Conservation (phyloP, 2,113 vertebrate species). For the Pseudonaja textilis region DNA sequence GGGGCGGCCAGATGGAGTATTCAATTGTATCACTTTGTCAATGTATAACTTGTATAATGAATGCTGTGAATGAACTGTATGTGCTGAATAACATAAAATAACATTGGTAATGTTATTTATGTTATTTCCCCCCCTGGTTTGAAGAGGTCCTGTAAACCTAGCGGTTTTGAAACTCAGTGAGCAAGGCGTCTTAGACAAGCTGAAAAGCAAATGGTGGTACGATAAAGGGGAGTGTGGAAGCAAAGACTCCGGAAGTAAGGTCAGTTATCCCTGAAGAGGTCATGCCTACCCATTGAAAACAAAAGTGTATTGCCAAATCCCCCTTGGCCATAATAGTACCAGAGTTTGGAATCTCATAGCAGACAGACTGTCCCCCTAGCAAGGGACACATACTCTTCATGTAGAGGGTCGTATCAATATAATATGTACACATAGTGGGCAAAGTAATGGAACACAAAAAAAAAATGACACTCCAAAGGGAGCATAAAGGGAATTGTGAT, state of each 20-base stretch:
- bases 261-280: constrained; percentile 86
- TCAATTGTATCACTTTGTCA: constrained; percentile 91
- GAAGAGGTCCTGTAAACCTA: constrained; percentile 99
- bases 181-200: constrained; percentile 99
- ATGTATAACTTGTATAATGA: constrained; percentile 81
- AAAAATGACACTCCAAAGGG: not conserved
- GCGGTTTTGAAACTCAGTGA: constrained; percentile 99
- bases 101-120: constrained; percentile 99
- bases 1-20: constrained; percentile 88
- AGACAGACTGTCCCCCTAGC: not conserved
- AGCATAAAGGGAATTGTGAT: constrained; percentile 33
- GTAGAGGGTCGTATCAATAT: constrained; percentile 39
- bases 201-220: constrained; percentile 99
- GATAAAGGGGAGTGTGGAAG: constrained; percentile 98
- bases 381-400: constrained; percentile 46
- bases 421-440: constrained; percentile 1
- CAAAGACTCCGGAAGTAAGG: constrained; percentile 99
- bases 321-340: constrained; percentile 51
- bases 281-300: constrained; percentile 67
- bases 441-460: not conserved
- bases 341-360: constrained; percentile 50
- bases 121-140: constrained; percentile 95
- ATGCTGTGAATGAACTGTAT: constrained; percentile 85
- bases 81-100: constrained; percentile 98
- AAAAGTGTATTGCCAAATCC: constrained; percentile 66